Evolutionary conservation across 2,797 vertebrate species (phyloP).

Genomic region (Phoeniculus purpureus): DNA sequence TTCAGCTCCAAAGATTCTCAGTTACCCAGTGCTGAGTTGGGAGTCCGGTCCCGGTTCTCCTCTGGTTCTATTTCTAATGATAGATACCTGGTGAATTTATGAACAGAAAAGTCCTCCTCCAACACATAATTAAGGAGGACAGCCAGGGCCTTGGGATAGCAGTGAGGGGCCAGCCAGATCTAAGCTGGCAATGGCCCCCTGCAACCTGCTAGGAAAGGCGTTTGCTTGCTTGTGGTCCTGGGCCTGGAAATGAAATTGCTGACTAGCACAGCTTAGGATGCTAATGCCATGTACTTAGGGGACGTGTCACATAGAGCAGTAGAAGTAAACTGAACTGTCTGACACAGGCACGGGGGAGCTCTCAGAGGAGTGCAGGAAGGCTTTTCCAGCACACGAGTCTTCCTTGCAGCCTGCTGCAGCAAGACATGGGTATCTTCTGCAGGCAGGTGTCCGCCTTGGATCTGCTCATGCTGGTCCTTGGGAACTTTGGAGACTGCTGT

Average conservation of each 20-base stretch:
- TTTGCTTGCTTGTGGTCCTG: slow-evolving; percentile 3
- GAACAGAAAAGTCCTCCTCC: neutral
- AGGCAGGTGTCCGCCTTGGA: neutral
- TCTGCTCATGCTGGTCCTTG: neutral
- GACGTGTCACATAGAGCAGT: slow-evolving; percentile 56
- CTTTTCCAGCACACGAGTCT: slow-evolving; percentile 29
- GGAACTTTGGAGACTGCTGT: neutral
- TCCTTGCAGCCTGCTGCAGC: slow-evolving; percentile 24
- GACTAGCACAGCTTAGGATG: slow-evolving; percentile 18
- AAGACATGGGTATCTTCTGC: neutral
- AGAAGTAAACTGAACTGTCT: slow-evolving; percentile 58
- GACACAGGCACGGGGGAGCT: slow-evolving; percentile 32
- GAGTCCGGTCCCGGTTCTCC: neutral
- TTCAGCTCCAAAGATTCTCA: neutral
- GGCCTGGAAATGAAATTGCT: slow-evolving; percentile 42
- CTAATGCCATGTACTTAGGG: slow-evolving; percentile 42
- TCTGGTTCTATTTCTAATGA: neutral
- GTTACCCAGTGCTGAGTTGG: neutral
- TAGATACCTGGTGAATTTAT: neutral
- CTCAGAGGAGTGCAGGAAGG: slow-evolving; percentile 38
- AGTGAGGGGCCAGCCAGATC: neutral
- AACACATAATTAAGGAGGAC: neutral
- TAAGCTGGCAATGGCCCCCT: neutral
- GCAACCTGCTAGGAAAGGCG: slow-evolving; percentile 14
- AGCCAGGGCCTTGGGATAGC: neutral